phyloP scores from a whole-genome alignment of 2,113 vertebrate genomes.

The Dasyprocta punctata region DNA sequence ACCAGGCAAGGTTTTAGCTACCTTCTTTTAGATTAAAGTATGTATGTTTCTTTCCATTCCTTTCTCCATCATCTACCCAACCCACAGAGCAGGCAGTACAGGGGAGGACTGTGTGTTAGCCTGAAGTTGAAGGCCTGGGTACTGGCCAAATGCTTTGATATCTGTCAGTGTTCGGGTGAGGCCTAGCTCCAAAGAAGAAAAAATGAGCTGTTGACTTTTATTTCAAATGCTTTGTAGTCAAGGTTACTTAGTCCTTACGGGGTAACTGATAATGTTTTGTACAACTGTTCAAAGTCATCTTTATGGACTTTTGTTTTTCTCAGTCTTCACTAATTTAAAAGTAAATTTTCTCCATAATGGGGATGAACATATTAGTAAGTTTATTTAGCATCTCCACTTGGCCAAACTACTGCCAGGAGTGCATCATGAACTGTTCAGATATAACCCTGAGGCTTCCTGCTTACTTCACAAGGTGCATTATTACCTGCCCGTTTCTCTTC shows the following conservation, averaged over 20 bases:
- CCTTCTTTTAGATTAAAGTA: background rate
- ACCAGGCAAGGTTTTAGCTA: background rate
- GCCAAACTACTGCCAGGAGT: background rate
- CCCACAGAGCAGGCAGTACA: background rate
- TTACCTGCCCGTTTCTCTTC: background rate
- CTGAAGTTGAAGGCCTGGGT: background rate
- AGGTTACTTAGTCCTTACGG: background rate
- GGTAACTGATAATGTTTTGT: background rate
- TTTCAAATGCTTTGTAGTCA: slow-evolving; percentile 15
- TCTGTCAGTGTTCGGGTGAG: background rate
- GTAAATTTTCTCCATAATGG: background rate
- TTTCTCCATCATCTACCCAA: background rate
- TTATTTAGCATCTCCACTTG: background rate
- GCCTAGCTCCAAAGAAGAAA: background rate
- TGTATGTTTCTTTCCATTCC: background rate
- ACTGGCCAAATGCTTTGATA: background rate
- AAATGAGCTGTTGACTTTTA: background rate
- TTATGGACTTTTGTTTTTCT: background rate
- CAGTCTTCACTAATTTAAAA: background rate
- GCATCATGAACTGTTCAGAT: background rate
- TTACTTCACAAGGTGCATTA: background rate
- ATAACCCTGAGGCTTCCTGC: background rate
- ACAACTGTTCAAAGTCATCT: background rate
- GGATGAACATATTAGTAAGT: background rate
- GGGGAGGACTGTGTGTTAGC: background rate